Base-by-base conservation (phyloP, 2,888 invertebrate species). In the Macaria notata region DNA sequence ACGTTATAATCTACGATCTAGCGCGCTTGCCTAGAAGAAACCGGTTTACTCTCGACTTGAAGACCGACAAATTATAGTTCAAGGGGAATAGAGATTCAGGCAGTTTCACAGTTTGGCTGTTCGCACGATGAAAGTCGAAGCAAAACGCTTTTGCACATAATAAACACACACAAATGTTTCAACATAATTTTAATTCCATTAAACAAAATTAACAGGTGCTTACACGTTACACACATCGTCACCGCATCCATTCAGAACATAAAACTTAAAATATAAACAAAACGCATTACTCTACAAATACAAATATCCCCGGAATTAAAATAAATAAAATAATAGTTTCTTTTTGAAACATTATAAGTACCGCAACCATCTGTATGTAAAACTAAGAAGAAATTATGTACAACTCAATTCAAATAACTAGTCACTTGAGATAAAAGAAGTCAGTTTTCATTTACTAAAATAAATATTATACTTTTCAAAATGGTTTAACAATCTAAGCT, bases 101-200 rank as follows among this genome's bases (percentile, higher is more conserved):
- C n/a, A n/a, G n/a, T n/a, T n/a, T n/a, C n/a, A n/a, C n/a, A n/a
- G n/a, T n/a, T n/a, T n/a, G n/a, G n/a, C n/a, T n/a, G n/a, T n/a
- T n/a, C n/a, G n/a, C n/a, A n/a, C n/a, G n/a, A n/a, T n/a, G n/a
- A n/a, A n/a, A n/a, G n/a, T n/a, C n/a, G n/a, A n/a, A n/a, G n/a
- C n/a, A n/a, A n/a, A n/a, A n/a, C n/a, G n/a, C n/a, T n/a, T n/a
- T n/a, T n/a, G n/a, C n/a, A n/a, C 7, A 36, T 36, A 36, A 36
- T 36, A 3, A 36, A 36, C 5, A 36, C 33, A 6, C 33, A 36
- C 5, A n/a, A 50, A 67, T 72, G 73, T 83, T 84, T 84, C 83
- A 86, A 88, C 86, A 83, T 87, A 83, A 76, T 83, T 88, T 90
- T 84, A 59, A 88, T 84, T 88, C 84, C 83, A 84, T 81, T 88